These are phyloP conservation scores for Heteromurus nitidus DNA, from an alignment of 2,888 invertebrate species.

Conservation along the genomic window DNA sequence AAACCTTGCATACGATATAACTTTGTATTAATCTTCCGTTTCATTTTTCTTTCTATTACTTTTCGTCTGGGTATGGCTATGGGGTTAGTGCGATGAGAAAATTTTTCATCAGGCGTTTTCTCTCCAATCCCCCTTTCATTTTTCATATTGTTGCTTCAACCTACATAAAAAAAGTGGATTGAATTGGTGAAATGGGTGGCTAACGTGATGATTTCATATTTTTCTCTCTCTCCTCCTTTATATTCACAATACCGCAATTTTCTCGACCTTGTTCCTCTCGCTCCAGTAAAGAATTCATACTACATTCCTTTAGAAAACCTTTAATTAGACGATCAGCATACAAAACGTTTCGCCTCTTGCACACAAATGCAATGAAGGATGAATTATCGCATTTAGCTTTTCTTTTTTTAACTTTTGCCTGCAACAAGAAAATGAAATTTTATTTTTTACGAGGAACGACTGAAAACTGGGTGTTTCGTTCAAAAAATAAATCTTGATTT, in stretches of 20 bases:
- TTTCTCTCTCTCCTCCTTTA: not conserved
- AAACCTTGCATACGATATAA: slow-evolving; percentile 8
- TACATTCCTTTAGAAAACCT: no score
- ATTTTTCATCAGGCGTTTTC: slow-evolving; percentile 3
- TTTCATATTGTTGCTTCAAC: slow-evolving; percentile 26
- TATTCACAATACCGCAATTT: not conserved
- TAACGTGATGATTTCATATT: slow-evolving; percentile 51
- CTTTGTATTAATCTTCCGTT: slow-evolving; percentile 2
- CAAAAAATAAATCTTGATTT: not conserved
- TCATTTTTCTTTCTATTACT: slow-evolving; percentile 5
- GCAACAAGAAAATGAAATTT: no score
- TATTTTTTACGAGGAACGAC: not conserved
- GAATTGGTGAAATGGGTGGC: slow-evolving; percentile 12
- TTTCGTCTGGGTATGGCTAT: no score
- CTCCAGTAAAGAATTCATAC: no score
- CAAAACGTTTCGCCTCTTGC: no score
- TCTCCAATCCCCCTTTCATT: not conserved
- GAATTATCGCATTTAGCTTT: no score
- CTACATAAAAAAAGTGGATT: not conserved
- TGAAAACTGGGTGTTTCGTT: not conserved
- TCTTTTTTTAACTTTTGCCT: no score
- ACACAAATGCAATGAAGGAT: no score
- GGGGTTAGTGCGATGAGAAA: not conserved
- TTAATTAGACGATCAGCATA: no score
- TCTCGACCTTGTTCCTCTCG: slow-evolving; percentile 13